phyloP scores from a whole-genome alignment of 2,797 vertebrate species.

The Halcyon chelicuti region DNA sequence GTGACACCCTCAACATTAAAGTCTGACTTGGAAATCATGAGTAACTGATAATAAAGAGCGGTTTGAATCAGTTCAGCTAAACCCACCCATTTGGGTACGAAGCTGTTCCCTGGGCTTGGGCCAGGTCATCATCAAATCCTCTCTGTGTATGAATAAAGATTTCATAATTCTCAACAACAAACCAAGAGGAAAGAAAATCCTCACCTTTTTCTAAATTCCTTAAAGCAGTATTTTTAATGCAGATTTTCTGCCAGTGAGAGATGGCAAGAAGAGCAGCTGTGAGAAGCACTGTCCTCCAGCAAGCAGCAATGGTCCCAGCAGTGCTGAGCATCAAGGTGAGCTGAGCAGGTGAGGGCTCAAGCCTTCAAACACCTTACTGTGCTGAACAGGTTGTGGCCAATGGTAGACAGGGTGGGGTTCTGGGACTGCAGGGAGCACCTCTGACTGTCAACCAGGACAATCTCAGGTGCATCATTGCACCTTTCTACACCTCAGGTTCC shows the following conservation, averaged over 20 bases:
- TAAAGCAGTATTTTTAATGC: background rate
- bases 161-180: background rate
- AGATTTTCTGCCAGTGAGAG: background rate
- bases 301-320: fast-evolving
- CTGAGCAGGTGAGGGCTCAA: background rate
- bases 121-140: background rate
- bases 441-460: fast-evolving
- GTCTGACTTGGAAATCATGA: background rate
- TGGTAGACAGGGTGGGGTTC: background rate
- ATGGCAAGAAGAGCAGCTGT: background rate
- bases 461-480: too few species aligned
- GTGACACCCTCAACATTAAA: background rate
- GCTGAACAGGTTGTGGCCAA: fast-evolving
- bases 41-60: background rate
- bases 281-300: background rate
- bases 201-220: background rate
- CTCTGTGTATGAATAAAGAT: background rate
- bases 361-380: background rate
- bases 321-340: background rate
- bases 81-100: fast-evolving
- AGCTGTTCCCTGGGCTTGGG: background rate
- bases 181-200: background rate
- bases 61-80: background rate
- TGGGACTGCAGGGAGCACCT: background rate
- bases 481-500: background rate